Base-by-base conservation (phyloP, 2,888 invertebrate species). In the Tribolium freemani region DNA sequence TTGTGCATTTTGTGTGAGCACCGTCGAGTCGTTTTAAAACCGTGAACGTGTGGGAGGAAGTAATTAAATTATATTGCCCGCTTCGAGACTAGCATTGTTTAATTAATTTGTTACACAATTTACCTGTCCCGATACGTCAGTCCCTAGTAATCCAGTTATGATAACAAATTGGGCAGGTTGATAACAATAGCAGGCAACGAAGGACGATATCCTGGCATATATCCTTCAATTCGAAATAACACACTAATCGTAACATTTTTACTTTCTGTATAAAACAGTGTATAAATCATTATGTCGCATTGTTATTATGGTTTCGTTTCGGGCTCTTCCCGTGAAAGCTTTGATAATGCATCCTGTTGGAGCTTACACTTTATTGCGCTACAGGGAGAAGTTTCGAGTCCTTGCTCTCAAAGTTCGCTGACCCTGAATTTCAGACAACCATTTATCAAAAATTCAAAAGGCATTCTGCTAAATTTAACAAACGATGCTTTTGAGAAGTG, bases 201-300 rank as follows among this genome's bases (percentile, higher is more conserved):
- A 69, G 75, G 75, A 69, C 69, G 78, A 78, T 77, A 76, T 69
- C 51, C 57, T 78, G 76, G 75, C 77, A 77, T n/a, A n/a, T n/a
- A n/a, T n/a, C n/a, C n/a, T n/a, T n/a, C n/a, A n/a, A n/a, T 48
- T 72, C 54, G 67, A 13, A 68, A 46, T 56, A 56, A 56, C 54
- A 56, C 54, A 45, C 31, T 51, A 31, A 13, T 26, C 51, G 63
- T 38, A 13, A 51, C 31, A 31, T 51, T 13, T 60, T 60, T 60
- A 21, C 8, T 45, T n/a, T 30, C 46, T 30, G 30, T 20, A n/a
- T 21, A 10, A 16, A 54, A 26, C 3, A 5, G 26, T 26, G 26
- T 26, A 26, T 26, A 26, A 26, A 26, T 54, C 11, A 54, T 26
- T 8, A 20, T 54, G 54, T 26, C 54, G 30, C 54, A 10, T 5